These are phyloP conservation scores for Palythoa caribaeorum DNA, from an alignment of 92 coral and sea anemone species.

Conservation along the genomic window DNA sequence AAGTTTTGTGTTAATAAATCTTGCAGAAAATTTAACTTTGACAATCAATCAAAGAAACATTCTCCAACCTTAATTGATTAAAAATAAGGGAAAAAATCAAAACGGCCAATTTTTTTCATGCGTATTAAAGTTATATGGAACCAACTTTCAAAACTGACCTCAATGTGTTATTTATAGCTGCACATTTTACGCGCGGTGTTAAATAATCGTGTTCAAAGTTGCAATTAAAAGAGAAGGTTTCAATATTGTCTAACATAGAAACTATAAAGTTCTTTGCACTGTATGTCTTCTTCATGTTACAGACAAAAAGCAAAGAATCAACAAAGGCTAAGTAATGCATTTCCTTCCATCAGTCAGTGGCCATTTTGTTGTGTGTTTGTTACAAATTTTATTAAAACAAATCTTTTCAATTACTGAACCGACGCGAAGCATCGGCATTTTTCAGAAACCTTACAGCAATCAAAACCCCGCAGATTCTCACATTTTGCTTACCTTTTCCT, in stretches of 20 bases:
- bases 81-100: too few species aligned
- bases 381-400: background rate
- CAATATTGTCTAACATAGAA: background rate
- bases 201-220: background rate
- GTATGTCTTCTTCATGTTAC: background rate
- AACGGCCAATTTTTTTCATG: too few species aligned
- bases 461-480: background rate
- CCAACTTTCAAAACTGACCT: background rate
- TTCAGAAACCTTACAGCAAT: background rate
- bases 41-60: too few species aligned
- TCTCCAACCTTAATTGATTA: too few species aligned
- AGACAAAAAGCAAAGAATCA: background rate
- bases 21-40: too few species aligned
- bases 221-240: background rate
- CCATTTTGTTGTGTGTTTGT: background rate
- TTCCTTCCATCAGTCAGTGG: background rate
- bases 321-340: background rate
- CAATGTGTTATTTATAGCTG: background rate
- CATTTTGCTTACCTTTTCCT: conserved; percentile 49
- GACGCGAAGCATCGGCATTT: background rate
- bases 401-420: background rate
- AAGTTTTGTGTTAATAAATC: too few species aligned
- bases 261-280: background rate
- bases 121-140: too few species aligned
- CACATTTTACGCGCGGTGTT: background rate